phyloP scores from a whole-genome alignment of 2,113 vertebrate species.

The Casuarius casuarius region DNA sequence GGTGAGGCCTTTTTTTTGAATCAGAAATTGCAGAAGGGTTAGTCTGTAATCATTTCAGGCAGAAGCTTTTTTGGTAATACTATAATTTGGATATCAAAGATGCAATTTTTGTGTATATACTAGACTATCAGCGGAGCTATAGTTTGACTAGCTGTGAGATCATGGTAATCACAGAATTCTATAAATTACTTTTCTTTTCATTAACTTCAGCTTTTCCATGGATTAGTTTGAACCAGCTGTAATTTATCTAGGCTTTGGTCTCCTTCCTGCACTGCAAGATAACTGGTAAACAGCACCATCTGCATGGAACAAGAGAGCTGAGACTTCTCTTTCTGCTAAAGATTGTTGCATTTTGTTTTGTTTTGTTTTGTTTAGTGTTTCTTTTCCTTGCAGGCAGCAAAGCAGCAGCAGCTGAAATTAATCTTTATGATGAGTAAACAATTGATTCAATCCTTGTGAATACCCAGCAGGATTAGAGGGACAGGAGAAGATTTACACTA shows the following conservation, averaged over 20 bases:
- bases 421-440: constrained; percentile 54
- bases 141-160: background rate
- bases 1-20: background rate
- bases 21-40: background rate
- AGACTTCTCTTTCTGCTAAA: constrained; percentile 1
- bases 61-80: background rate
- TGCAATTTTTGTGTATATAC: background rate
- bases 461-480: constrained; percentile 25
- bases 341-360: background rate
- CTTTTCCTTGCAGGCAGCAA: background rate
- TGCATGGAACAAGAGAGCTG: constrained; percentile 1
- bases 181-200: constrained; percentile 17
- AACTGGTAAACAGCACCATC: constrained; percentile 59
- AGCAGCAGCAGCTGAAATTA: constrained; percentile 46
- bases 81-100: constrained; percentile 3
- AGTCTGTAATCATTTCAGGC: background rate
- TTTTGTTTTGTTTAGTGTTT: background rate
- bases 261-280: constrained; percentile 14
- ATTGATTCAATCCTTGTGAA: constrained; percentile 15
- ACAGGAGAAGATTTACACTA: background rate
- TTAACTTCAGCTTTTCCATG: constrained; percentile 42
- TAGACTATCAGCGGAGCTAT: background rate
- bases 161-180: background rate
- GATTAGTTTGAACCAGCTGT: constrained; percentile 42
- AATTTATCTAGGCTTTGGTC: constrained; percentile 29